phyloP scores from a whole-genome alignment of 2,113 vertebrate genomes.

The Larimichthys crocea region DNA sequence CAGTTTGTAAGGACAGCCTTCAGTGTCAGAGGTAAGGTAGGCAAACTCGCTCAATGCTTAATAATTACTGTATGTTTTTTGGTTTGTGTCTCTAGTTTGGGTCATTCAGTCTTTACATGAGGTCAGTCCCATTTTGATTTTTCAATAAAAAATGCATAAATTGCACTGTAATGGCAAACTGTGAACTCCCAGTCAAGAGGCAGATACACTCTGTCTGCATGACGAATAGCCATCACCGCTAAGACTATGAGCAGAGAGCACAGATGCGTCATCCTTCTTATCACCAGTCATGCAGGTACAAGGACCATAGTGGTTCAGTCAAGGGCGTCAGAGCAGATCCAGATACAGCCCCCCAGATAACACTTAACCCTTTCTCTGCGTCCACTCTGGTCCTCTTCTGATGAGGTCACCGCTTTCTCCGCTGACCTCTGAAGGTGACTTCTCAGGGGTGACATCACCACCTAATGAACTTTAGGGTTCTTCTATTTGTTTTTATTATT shows the following conservation, averaged over 20 bases:
- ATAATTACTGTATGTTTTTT: background rate
- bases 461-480: conserved; percentile 33
- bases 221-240: conserved; percentile 56
- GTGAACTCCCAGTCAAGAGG: conserved; percentile 2
- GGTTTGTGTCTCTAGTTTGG: background rate
- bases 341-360: conserved; percentile 74
- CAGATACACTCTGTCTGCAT: conserved; percentile 11
- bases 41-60: background rate
- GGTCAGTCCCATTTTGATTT: conserved; percentile 12
- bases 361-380: conserved; percentile 59
- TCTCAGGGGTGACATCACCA: conserved; percentile 51
- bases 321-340: conserved; percentile 72
- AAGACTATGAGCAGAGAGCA: conserved; percentile 46
- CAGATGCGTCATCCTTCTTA: conserved; percentile 74
- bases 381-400: conserved; percentile 31
- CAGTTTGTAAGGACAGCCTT: background rate
- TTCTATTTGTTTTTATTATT: background rate
- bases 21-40: background rate
- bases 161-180: background rate
- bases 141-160: background rate
- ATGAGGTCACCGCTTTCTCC: conserved; percentile 65
- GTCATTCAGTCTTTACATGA: conserved; percentile 1
- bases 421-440: conserved; percentile 50
- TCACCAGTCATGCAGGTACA: conserved; percentile 74
- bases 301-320: conserved; percentile 66